These are phyloP conservation scores for Oncorhynchus gorbuscha DNA, from an alignment of 2,113 vertebrate genomes.

Conservation along the genomic window DNA sequence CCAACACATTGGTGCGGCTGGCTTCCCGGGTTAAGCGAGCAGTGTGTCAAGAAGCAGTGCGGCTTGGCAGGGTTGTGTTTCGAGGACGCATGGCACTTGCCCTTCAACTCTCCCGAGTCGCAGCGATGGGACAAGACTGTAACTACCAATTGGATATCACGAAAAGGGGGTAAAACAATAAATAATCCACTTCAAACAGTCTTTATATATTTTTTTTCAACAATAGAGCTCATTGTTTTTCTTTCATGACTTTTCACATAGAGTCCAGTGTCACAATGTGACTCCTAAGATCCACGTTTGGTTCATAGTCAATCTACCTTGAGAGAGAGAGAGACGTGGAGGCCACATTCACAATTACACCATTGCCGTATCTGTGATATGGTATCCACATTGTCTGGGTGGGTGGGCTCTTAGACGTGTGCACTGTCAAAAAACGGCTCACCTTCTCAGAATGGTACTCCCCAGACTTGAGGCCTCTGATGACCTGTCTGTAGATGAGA, in stretches of 20 bases:
- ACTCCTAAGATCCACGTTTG: background rate
- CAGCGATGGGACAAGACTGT: too few species aligned
- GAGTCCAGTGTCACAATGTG: background rate
- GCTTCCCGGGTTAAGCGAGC: too few species aligned
- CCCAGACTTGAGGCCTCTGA: slow-evolving; percentile 79
- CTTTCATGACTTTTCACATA: background rate
- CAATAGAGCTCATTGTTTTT: background rate
- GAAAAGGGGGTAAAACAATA: too few species aligned
- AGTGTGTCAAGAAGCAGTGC: too few species aligned
- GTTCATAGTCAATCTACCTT: too few species aligned
- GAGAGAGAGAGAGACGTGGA: background rate
- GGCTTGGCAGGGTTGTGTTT: too few species aligned
- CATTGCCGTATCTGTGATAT: background rate
- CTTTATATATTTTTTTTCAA: background rate
- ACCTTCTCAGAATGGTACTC: slow-evolving; percentile 91
- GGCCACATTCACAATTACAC: background rate
- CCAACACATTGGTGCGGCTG: too few species aligned
- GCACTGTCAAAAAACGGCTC: slow-evolving; percentile 7
- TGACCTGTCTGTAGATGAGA: slow-evolving; percentile 88
- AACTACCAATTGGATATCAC: too few species aligned
- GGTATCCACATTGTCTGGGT: background rate
- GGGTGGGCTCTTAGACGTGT: background rate
- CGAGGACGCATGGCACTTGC: too few species aligned
- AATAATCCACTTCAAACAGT: too few species aligned
- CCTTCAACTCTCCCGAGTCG: too few species aligned